A percentile compares a stretch with the other conserved stretches of the same genome.
phyloP scores from a whole-genome alignment of 2,888 invertebrate species.

The Acanthosepion esculentum region DNA sequence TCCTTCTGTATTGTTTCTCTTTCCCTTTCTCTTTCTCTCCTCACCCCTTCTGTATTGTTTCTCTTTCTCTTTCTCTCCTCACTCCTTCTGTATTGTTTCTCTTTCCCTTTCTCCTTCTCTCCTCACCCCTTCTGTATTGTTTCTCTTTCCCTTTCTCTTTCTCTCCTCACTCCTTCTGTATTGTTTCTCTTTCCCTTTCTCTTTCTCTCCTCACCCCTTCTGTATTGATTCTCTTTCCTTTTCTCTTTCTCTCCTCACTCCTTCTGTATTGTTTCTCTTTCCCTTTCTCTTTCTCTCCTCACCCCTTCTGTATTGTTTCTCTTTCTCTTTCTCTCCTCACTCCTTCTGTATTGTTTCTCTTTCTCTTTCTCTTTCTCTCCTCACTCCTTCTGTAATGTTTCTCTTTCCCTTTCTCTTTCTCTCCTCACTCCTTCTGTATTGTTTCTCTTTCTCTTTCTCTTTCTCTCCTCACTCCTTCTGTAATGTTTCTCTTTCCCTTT shows the following conservation, averaged over 20 bases:
- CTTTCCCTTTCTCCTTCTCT: neutral
- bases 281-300: neutral
- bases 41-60: too few species aligned
- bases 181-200: neutral
- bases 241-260: neutral
- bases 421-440: too few species aligned
- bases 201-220: neutral
- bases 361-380: neutral
- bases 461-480: too few species aligned
- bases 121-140: too few species aligned
- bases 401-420: neutral
- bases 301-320: neutral
- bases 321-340: neutral
- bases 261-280: neutral
- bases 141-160: neutral
- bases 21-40: neutral
- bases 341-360: neutral
- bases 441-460: too few species aligned
- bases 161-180: neutral
- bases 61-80: neutral
- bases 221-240: neutral
- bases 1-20: neutral
- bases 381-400: neutral
- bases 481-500: too few species aligned
- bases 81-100: neutral